Conservation (phyloP, 2,888 invertebrate genomes). For the Acanthosepion esculentum region DNA sequence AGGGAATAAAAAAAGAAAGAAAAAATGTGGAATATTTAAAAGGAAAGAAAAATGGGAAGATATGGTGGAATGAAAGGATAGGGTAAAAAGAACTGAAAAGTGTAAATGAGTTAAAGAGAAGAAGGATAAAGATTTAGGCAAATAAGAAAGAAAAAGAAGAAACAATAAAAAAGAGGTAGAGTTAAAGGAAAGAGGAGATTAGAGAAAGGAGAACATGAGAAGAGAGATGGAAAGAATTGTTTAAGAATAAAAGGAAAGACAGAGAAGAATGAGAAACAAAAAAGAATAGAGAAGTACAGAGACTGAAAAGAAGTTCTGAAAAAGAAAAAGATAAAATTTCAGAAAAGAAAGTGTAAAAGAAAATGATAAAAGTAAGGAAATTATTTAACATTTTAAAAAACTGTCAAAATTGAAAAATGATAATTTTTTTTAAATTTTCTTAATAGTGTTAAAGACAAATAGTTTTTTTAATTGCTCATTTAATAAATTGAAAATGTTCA, state of each 20-base stretch:
- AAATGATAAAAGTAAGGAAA: not conserved
- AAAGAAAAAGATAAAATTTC: not conserved
- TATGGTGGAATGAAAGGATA: no score
- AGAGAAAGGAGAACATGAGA: not conserved
- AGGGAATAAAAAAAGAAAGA: not conserved
- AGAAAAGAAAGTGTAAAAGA: not conserved
- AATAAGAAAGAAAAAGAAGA: not conserved
- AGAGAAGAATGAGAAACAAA: not conserved
- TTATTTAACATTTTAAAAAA: not conserved
- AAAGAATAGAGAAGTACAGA: not conserved
- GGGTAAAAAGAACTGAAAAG: no score
- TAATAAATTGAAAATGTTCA: not conserved
- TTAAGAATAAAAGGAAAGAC: not conserved
- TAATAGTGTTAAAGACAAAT: not conserved
- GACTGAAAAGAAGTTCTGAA: not conserved
- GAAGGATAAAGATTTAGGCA: no score
- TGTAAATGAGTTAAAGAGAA: no score
- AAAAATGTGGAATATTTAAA: no score
- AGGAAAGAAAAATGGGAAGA: no score
- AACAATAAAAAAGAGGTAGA: not conserved
- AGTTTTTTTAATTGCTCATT: constrained; percentile 21
- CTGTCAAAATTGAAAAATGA: not conserved
- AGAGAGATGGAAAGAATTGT: not conserved
- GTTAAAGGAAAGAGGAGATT: not conserved
- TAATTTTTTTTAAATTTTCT: not conserved